Evolutionary conservation across 2,113 vertebrate genomes (phyloP).

Genomic region (Lophotis ruficrista): DNA sequence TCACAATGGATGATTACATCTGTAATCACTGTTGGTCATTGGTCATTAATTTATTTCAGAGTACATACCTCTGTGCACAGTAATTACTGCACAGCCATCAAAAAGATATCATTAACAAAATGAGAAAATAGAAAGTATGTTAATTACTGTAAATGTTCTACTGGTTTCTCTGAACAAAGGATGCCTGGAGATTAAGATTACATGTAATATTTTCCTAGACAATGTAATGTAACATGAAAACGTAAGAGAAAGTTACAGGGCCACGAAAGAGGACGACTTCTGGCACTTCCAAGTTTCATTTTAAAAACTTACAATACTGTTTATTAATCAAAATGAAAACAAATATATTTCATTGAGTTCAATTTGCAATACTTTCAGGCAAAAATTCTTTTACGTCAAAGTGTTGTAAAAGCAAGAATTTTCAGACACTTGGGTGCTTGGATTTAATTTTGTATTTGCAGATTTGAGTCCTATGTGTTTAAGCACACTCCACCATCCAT

Average conservation of each 20-base stretch:
- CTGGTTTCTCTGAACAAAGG: conserved; percentile 72
- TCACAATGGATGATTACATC: conserved; percentile 76
- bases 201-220: conserved; percentile 63
- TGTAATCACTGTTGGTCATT: conserved; percentile 81
- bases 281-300: neutral
- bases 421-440: neutral
- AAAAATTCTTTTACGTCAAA: neutral
- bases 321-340: neutral
- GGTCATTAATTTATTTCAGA: conserved; percentile 82
- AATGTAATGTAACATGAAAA: conserved; percentile 39
- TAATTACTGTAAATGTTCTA: conserved; percentile 78
- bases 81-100: conserved; percentile 78
- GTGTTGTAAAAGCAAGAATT: neutral
- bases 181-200: conserved; percentile 72
- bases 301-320: conserved; percentile 15
- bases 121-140: conserved; percentile 79
- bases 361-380: neutral
- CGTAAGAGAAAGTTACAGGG: neutral
- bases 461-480: neutral
- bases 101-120: conserved; percentile 82
- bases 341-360: neutral
- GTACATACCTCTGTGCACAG: conserved; percentile 77
- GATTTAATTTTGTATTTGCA: neutral
- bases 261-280: neutral
- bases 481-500: fast-evolving